Base-by-base conservation (phyloP, 2,113 vertebrate genomes). In the Calypte anna region DNA sequence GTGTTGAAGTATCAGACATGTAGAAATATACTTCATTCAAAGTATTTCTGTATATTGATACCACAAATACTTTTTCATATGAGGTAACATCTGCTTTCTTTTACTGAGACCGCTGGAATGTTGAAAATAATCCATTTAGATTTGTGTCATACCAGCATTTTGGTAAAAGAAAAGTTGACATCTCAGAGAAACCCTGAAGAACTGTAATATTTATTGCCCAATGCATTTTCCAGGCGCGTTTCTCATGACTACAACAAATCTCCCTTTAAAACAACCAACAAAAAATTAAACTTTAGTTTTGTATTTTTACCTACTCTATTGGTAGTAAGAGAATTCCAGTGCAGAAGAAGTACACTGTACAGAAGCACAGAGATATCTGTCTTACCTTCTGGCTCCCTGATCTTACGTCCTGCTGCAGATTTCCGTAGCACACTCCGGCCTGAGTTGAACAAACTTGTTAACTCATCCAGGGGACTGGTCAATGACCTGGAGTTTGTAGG, bases 401-500 rank as follows among this genome's bases (percentile, higher is more conserved):
- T 99, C 96, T 98, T 99, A 44, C 98, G 98, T 25, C 99, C 99
- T 5, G 98, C 98, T 9, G 98, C 98, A 20, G 99, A 99, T 96
- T 98, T 99, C 76, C 99, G 98, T 36, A 99, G 98, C 73, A 99
- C 97, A 53, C 98, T 99, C 93, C 98, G 97, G 46, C 99, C 99
- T 19, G 99, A 99, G 97, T 97, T 99, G 97, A 99, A 99, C 79
- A 99, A 97, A 24, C 98, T 99, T 87, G 98, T 98, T 93, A 99
- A 98, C 95, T 99, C 99, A 62, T 99, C 99, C 75, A 99, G 98
- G 5, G 99, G 99, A 96, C 99, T 99, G 97, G 98, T 98, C 43
- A 99, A 97, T 2, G 98, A 97, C 69, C 99, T 98, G 59, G 98
- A 95, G 83, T 98, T 98, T 67, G 98, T 98, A 31, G 99, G 98